A percentile compares a stretch with the other conserved stretches of the same genome.
phyloP scores from a whole-genome alignment of 2,113 vertebrate genomes.

The Trinectes maculatus region DNA sequence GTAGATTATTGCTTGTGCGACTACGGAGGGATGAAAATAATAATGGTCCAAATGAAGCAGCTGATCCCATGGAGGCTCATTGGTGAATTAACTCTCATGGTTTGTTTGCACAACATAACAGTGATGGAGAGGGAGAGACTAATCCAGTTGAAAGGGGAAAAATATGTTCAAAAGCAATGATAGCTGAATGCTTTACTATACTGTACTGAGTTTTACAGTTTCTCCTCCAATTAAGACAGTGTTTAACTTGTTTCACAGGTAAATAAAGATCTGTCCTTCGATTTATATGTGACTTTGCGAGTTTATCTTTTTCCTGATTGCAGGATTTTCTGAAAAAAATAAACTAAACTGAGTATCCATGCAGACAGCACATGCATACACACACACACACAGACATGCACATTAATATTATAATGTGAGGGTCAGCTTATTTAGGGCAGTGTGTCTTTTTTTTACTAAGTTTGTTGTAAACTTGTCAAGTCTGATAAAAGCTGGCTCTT shows the following conservation, averaged over 20 bases:
- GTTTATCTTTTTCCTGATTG: conserved; percentile 23
- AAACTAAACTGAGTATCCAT: not conserved
- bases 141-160: conserved; percentile 14
- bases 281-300: conserved; percentile 45
- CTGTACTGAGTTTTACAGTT: conserved; percentile 57
- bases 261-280: conserved; percentile 67
- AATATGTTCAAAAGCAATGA: conserved; percentile 29
- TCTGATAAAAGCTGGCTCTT: too few relatives aligned
- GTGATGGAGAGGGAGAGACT: conserved; percentile 49
- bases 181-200: conserved; percentile 38
- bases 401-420: too few relatives aligned
- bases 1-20: conserved; percentile 38
- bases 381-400: too few relatives aligned
- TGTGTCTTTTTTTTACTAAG: too few relatives aligned
- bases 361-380: too few relatives aligned
- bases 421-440: too few relatives aligned
- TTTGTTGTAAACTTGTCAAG: too few relatives aligned
- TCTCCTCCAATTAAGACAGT: conserved; percentile 57
- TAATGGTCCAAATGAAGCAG: conserved; percentile 42
- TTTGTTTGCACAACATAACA: conserved; percentile 68
- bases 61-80: conserved; percentile 37
- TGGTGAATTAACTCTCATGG: conserved; percentile 40
- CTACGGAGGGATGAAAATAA: conserved; percentile 34
- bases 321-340: not conserved
- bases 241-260: conserved; percentile 62